Base-by-base conservation (phyloP, 2,797 vertebrate genomes). In the Menidia menidia region DNA sequence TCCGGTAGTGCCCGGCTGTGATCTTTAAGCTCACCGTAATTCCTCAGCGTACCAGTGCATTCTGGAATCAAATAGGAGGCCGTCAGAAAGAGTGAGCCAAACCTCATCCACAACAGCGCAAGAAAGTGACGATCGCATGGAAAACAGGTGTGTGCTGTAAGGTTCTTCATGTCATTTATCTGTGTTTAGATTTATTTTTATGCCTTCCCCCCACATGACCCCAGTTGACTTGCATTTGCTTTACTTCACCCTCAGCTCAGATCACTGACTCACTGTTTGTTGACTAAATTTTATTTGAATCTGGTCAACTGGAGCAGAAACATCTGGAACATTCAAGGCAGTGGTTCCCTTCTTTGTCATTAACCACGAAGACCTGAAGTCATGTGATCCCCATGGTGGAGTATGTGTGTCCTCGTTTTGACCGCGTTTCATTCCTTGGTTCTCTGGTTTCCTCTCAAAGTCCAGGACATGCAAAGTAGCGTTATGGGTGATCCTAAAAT, bases 271-370 rank as follows among this genome's bases (percentile, higher is more conserved):
- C 50, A 14, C 3, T 48, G 30, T 25, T n/a, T 44, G 14, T 16
- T 18, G 15, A 18, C 14, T 16, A 47, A 47, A 31, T 47, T 60
- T 60, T 60, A 45, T 60, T 45, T 32, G 41, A 59, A 31, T 59
- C 57, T 12, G 15, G 25, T 60, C 12, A 30, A 25, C 30, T 13
- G 12, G 25, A 52, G 30, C 50, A 52, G 25, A 52, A 52, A 52
- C 50, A 52, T 60, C 4, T 60, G 15, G 18, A 60, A 19, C 59
- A 48, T 60, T 43, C 31, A 48, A 11, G 10, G 31, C 44, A 33
- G 44, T 18, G 31, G 15, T 12, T 48, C 12, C 44, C 15, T 3
- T 33, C 59, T 60, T 16, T 18, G 59, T 32, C 59, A 60, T 13
- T 25, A 45, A 60, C 30, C 33, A 47, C 11, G 30, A 52, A 51